Base-by-base conservation (phyloP, 1,140 invertebrate species). In the Drosophila murphyi region DNA sequence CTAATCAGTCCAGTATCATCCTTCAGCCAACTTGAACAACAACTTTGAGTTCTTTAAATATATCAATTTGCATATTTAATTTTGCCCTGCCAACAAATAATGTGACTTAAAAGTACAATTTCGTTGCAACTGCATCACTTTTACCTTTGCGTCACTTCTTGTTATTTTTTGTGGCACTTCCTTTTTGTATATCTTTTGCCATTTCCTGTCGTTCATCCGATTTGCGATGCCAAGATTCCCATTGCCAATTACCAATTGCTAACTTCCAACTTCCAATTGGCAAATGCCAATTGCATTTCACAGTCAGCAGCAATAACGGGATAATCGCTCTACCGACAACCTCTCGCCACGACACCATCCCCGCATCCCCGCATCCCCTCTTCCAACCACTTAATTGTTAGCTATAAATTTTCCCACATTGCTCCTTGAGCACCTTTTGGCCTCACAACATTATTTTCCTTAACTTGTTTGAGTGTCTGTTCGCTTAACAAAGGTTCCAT, bases 391-490 rank as follows among this genome's bases (percentile, higher is more conserved):
- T 80, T 82, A 82, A 82, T 82, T 82, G 80, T 79, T 76, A 52
- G 76, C 72, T 61, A 83, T 82, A 72, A 83, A 82, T 80, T 83
- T 72, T 50, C 65, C 47, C 64, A 45, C 65, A 76, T 80, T 80
- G 78, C 76, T 74, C 41, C 48, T 3, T 5, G 3, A 7, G 20
- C 20, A 20, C 32, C 52, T 50, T 32, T n/a, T 20, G 20, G 20
- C 10, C 31, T 10, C 5, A n/a, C 29, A 5, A 4, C 2, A 51
- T 10, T 51, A n/a, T 29, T 7, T 39, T 39, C 5, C 0, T 1
- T 39, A 41, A 3, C 31, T 32, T 31, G 8, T n/a, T 32, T 52
- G 31, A 34, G 28, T 32, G 32, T 51, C 4, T 31, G n/a, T 43
- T n/a, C 39, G 10, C 39, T 43, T n/a, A 43, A 3, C 29, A n/a